Percentiles rank a stretch among this genome's conserved stretches.
phyloP scores from a whole-genome alignment of 53 echinoderm and acorn worm species.

The Crossaster papposus region DNA sequence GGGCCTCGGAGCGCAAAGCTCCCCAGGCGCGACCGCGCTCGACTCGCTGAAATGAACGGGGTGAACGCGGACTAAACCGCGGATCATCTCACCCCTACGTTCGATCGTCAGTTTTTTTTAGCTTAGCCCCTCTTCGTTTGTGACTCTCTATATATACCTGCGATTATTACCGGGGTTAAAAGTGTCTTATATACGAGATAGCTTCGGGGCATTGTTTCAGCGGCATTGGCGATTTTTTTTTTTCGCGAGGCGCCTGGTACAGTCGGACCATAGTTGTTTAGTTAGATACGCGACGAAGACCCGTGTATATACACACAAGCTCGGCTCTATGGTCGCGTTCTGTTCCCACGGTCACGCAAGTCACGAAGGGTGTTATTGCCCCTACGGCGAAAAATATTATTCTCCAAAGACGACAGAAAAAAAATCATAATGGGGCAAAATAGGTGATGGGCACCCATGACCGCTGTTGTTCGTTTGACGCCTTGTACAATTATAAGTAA shows the following conservation, averaged over 20 bases:
- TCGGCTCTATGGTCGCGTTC: background rate
- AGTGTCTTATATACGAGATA: slow-evolving; percentile 9
- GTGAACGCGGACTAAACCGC: slow-evolving; percentile 30
- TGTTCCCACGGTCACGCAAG: slow-evolving; percentile 57
- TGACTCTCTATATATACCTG: background rate
- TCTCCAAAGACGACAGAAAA: slow-evolving; percentile 47
- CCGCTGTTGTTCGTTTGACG: slow-evolving; percentile 55
- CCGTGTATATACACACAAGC: slow-evolving; percentile 16
- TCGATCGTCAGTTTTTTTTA: slow-evolving; percentile 3
- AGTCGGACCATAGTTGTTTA: slow-evolving; percentile 43
- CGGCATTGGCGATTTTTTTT: slow-evolving; percentile 24
- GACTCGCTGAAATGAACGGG: slow-evolving; percentile 29
- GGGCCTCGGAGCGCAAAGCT: slow-evolving; percentile 45
- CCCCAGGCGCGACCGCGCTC: slow-evolving; percentile 38
- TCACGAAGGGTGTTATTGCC: slow-evolving; percentile 61
- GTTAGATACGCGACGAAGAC: slow-evolving; percentile 45
- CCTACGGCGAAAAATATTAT: slow-evolving; percentile 55
- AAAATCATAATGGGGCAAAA: slow-evolving; percentile 42
- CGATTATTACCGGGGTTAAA: background rate
- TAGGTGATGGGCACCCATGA: slow-evolving; percentile 56
- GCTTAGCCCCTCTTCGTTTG: background rate
- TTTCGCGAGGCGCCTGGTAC: background rate
- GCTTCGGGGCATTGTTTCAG: slow-evolving; percentile 45
- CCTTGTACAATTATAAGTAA: slow-evolving; percentile 63
- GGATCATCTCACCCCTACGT: slow-evolving; percentile 45